Base-by-base conservation (phyloP, 2,113 vertebrate genomes). In the Colossoma macropomum region DNA sequence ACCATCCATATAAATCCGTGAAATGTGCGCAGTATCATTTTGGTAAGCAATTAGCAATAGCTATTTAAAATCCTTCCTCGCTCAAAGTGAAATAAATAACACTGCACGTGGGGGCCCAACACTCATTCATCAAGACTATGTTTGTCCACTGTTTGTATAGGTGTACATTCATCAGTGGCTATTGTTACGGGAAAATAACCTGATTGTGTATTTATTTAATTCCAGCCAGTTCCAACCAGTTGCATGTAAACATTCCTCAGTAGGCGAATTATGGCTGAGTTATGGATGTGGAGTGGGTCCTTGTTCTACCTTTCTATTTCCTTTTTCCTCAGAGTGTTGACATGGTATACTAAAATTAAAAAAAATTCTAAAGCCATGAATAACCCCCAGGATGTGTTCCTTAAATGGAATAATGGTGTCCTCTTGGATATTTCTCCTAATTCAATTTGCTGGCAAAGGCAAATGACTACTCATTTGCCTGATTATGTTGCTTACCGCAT, bases 81-180 rank as follows among this genome's bases (percentile, higher is more conserved):
- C 41, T 45, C 41, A 45, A 4, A 11, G 41, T 45, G 9, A 88
- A 86, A 82, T 82, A 15, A 85, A 87, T 86, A 79, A 76, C 30
- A 45, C 32, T 65, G 77, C 60, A 78, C 73, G 75, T 79, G 34
- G 41, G 80, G 80, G 86, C 32, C 38, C 27, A 28, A 77, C 65
- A 71, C 86, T 81, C 41, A 83, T 89, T 90, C 72, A 88, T 91
- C 87, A 90, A 83, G 84, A 81, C 75, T 79, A 79, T 79, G 84
- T 84, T 68, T 66, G 70, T 62, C 56, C 66, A 38, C 50, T 79
- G 77, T 80, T 77, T 82, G 65, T 4, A 38, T 38, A 38, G 1
- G 83, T 86, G 68, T 41, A 81, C 86, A 88, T 92, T 89, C 68
- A 85, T 91, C 87, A 90, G 79, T 59, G 48, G 48, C 83, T 71